Conservation (phyloP, 2,888 invertebrate species). For the Bursaphelenchus okinawaensis region DNA sequence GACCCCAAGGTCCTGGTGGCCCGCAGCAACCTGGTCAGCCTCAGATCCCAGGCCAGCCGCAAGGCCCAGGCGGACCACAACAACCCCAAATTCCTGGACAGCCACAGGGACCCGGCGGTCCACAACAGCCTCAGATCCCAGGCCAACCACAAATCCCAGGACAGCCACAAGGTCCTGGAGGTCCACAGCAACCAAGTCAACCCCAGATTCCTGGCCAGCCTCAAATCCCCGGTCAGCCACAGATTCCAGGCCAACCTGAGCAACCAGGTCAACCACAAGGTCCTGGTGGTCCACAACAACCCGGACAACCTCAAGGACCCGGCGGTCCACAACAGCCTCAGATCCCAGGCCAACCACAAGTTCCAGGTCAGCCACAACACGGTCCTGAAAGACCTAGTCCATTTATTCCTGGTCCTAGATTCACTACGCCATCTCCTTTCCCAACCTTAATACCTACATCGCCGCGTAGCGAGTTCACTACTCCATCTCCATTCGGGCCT, state of each 20-base stretch:
- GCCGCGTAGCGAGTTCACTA: background rate
- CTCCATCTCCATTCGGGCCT: background rate
- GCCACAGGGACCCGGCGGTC: constrained; percentile 6
- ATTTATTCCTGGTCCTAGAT: constrained; percentile 1
- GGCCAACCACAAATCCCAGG: constrained; percentile 12
- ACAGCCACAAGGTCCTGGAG: too few relatives aligned
- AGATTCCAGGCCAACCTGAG: constrained; percentile 1
- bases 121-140: constrained; percentile 1
- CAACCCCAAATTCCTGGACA: constrained; percentile 6
- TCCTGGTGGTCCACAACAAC: constrained; percentile 4
- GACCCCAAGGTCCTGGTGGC: constrained; percentile 1
- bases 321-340: background rate
- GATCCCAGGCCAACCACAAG: background rate
- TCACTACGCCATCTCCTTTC: background rate
- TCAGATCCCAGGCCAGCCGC: background rate
- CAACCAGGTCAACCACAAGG: constrained; percentile 1
- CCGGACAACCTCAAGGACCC: constrained; percentile 4
- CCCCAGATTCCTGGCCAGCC: constrained; percentile 12
- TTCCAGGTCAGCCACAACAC: background rate
- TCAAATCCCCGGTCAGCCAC: constrained; percentile 13
- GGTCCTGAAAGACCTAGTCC: constrained; percentile 2
- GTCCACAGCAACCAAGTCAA: background rate
- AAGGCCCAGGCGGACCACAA: background rate
- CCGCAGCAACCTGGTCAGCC: constrained; percentile 13
- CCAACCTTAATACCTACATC: background rate